phyloP scores from a whole-genome alignment of 30 jellyfish, hydroid and myxozoan species.

The Cassiopea andromeda region DNA sequence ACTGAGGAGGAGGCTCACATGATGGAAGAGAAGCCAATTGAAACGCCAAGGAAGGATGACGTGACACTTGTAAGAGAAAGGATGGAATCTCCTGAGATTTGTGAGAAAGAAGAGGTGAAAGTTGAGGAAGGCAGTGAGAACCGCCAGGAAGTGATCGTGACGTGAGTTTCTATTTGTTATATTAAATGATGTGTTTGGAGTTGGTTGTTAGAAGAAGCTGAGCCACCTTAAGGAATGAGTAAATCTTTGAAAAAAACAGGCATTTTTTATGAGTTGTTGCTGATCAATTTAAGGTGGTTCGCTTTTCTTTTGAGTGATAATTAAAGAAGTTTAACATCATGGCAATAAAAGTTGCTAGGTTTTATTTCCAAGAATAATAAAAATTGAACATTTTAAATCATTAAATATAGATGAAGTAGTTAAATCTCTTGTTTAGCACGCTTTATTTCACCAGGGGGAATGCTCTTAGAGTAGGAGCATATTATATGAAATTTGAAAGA shows the following conservation, averaged over 20 bases:
- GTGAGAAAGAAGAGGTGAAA: not conserved
- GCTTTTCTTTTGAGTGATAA: not conserved
- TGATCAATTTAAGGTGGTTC: no score
- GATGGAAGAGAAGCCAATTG: conserved; percentile 79
- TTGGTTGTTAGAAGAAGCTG: no score
- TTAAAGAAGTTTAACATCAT: not conserved
- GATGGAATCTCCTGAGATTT: conserved; percentile 31
- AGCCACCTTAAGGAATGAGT: no score
- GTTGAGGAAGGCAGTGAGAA: not conserved
- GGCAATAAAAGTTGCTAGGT: not conserved
- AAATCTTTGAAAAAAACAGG: no score
- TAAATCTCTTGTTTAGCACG: not conserved
- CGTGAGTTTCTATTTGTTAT: not conserved
- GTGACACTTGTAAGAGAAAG: not conserved
- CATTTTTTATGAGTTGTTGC: no score
- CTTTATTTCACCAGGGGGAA: not conserved
- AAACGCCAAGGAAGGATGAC: conserved; percentile 15
- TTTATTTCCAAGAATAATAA: not conserved
- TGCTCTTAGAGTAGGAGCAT: not conserved
- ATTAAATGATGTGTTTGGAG: not conserved
- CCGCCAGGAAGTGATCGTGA: not conserved
- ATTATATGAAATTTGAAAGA: not conserved
- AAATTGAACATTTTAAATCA: not conserved
- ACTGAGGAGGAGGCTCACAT: conserved; percentile 65
- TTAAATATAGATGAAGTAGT: not conserved